phyloP scores from a whole-genome alignment of 1,140 invertebrate species.

The Oncopeltus fasciatus region DNA sequence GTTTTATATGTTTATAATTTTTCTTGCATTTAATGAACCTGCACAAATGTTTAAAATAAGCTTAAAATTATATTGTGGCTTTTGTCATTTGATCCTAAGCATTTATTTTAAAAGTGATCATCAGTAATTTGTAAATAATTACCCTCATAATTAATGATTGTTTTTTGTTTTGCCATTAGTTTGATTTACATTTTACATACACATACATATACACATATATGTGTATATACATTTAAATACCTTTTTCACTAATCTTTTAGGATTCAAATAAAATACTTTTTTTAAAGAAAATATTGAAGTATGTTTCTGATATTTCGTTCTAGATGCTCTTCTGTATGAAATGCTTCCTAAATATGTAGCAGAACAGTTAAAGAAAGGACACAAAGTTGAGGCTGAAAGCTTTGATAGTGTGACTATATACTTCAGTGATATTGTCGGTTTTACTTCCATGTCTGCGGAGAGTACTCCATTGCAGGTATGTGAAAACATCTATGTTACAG shows the following conservation, averaged over 20 bases:
- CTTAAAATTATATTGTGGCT: no score
- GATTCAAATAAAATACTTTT: no score
- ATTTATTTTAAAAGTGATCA: no score
- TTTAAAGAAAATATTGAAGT: neutral
- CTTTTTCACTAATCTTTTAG: conserved; percentile 2
- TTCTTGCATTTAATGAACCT: no score
- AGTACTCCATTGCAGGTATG: conserved; percentile 73
- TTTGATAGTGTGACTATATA: conserved; percentile 84
- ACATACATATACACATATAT: neutral
- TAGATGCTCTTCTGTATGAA: conserved; percentile 76
- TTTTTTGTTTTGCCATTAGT: no score
- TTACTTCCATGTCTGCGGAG: conserved; percentile 76
- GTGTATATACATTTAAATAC: neutral
- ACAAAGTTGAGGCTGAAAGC: conserved; percentile 72
- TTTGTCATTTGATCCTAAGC: no score
- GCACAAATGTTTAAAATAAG: no score
- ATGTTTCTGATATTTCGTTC: conserved; percentile 19
- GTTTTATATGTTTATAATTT: no score
- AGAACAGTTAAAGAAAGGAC: conserved; percentile 79
- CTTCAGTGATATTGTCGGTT: conserved; percentile 87
- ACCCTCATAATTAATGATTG: no score
- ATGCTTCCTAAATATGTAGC: conserved; percentile 90
- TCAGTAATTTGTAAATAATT: no score
- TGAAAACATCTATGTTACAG: neutral
- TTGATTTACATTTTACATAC: neutral